phyloP scores from a whole-genome alignment of 2,888 invertebrate species.

The Calliopum simillimum region DNA sequence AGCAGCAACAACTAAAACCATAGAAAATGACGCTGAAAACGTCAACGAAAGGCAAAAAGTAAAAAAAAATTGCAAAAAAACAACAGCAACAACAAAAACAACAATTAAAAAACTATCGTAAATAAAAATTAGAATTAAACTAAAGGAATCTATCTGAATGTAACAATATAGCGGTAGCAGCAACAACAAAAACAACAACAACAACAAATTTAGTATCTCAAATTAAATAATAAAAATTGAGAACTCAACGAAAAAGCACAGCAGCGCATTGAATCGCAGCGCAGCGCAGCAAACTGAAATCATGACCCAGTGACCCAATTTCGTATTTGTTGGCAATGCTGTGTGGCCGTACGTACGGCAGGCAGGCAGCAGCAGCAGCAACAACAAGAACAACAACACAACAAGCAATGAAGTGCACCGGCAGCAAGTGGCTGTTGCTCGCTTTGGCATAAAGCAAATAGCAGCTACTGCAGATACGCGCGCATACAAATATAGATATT shows the following conservation, averaged over 20 bases:
- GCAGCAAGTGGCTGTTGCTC: slow-evolving; percentile 21
- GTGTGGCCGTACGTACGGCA: background rate
- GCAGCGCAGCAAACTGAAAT: background rate
- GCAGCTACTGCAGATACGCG: slow-evolving; percentile 10
- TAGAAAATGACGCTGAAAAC: slow-evolving; percentile 35
- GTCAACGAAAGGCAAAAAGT: slow-evolving; percentile 9
- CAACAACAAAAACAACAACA: no score
- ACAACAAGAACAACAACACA: no score
- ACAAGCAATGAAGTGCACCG: background rate
- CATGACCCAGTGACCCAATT: background rate
- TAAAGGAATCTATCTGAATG: background rate
- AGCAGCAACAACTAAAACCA: slow-evolving; percentile 5
- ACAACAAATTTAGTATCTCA: no score
- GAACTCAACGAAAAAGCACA: background rate
- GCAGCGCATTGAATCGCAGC: slow-evolving; percentile 15
- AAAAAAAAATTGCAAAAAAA: slow-evolving; percentile 7
- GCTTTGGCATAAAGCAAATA: slow-evolving; percentile 17
- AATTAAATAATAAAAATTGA: no score
- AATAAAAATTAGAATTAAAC: background rate
- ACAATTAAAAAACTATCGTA: background rate
- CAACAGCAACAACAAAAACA: slow-evolving; percentile 14
- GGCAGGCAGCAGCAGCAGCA: background rate
- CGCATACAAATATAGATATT: slow-evolving; percentile 5
- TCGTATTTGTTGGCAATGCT: background rate
- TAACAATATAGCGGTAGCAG: background rate